Percentiles rank a stretch among this genome's conserved stretches.
These are phyloP conservation scores for Melanargia galathea DNA, from an alignment of 2,888 invertebrate genomes.

Conservation along the genomic window DNA sequence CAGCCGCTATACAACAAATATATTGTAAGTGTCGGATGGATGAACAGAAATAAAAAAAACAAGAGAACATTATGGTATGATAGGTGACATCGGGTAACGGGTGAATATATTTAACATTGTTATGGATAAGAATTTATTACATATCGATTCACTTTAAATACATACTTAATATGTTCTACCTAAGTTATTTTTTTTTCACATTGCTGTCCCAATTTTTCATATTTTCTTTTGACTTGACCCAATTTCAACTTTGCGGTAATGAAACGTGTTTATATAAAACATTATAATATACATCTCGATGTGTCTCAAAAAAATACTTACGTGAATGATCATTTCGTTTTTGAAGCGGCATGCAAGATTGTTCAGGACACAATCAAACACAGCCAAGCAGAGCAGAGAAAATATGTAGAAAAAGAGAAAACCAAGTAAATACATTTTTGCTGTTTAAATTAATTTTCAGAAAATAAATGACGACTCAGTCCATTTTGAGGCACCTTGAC, in stretches of 20 bases:
- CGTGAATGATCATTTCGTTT: constrained; percentile 87
- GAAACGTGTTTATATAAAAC: constrained; percentile 45
- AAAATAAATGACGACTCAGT: constrained; percentile 78
- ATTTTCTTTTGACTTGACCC: constrained; percentile 33
- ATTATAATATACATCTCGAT: constrained; percentile 62
- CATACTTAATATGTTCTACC: constrained; percentile 44
- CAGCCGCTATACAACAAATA: constrained; percentile 78
- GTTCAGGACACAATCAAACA: constrained; percentile 91
- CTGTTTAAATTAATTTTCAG: constrained; percentile 78
- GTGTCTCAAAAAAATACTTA: constrained; percentile 86
- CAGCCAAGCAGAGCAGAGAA: constrained; percentile 93
- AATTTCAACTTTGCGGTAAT: constrained; percentile 41
- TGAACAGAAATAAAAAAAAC: constrained; percentile 60
- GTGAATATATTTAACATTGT: constrained; percentile 53
- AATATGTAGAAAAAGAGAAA: constrained; percentile 89
- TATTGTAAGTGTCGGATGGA: constrained; percentile 75
- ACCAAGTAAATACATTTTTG: constrained; percentile 87
- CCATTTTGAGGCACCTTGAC: constrained; percentile 77
- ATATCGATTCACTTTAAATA: constrained; percentile 38
- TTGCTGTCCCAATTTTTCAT: constrained; percentile 41
- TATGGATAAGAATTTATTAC: constrained; percentile 28
- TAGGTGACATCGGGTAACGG: constrained; percentile 68
- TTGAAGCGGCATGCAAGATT: constrained; percentile 90
- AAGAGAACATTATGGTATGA: constrained; percentile 61
- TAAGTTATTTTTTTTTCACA: constrained; percentile 41